A percentile compares a stretch with the other conserved stretches of the same genome.
These are phyloP conservation scores for Hyperoodon ampullatus DNA, from an alignment of 2,113 vertebrate species.

Conservation along the genomic window DNA sequence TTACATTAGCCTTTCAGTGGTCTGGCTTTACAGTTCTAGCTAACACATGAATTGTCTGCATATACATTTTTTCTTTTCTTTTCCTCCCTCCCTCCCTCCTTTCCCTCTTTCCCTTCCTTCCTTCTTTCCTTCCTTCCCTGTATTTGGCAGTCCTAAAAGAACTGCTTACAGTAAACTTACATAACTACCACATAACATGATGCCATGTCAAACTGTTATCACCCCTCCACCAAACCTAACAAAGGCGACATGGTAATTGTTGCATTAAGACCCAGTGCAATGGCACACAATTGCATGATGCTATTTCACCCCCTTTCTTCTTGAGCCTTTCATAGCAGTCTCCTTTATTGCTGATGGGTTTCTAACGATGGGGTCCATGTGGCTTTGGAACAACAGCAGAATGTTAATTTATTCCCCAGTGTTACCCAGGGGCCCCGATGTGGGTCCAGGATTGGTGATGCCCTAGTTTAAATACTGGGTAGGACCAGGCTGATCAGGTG, in stretches of 20 bases:
- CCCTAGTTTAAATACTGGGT: constrained; percentile 87
- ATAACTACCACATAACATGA: constrained; percentile 78
- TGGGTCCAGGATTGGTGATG: constrained; percentile 82
- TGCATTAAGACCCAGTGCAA: constrained; percentile 75
- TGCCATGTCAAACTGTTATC: constrained; percentile 76
- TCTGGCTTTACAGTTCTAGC: constrained; percentile 70
- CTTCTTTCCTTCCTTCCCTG: constrained; percentile 28
- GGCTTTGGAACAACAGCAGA: constrained; percentile 86
- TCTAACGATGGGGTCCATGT: constrained; percentile 86
- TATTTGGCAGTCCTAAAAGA: constrained; percentile 80
- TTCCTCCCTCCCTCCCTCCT: background rate
- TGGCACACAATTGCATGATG: constrained; percentile 82
- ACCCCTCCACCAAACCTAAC: constrained; percentile 39
- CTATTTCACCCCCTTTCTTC: constrained; percentile 82
- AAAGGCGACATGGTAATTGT: constrained; percentile 63
- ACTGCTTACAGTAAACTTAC: constrained; percentile 77
- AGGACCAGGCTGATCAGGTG: constrained; percentile 86
- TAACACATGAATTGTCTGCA: constrained; percentile 44
- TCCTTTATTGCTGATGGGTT: constrained; percentile 85
- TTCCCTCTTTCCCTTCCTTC: background rate
- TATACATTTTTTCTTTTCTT: background rate
- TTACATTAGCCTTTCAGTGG: constrained; percentile 14
- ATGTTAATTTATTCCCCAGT: constrained; percentile 88
- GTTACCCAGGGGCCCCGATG: constrained; percentile 84
- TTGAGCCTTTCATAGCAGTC: constrained; percentile 80